Base-by-base conservation (phyloP, 2,113 vertebrate species). In the Cheilinus undulatus region DNA sequence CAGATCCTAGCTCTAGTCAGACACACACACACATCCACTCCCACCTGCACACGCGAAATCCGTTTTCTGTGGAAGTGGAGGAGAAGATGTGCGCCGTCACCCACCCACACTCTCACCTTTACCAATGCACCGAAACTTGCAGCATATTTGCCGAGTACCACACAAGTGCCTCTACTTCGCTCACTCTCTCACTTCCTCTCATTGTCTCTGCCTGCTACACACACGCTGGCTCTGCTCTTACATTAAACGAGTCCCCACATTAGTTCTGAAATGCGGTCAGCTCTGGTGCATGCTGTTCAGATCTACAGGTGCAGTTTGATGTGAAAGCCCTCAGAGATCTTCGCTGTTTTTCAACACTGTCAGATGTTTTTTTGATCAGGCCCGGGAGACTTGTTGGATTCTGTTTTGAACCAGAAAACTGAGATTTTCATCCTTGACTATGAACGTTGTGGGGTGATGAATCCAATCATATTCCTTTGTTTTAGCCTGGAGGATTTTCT, bases 41-140 rank as follows among this genome's bases (percentile, higher is more conserved):
- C 64, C 52, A 69, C 75, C 34, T 78, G 27, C 77, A 77, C 62
- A 64, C 45, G 46, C 54, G 59, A 50, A 40, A 54, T 51, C 32
- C 5, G 51, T 65, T 75, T 77, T 76, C 77, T 77, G 53, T 27
- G 30, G 69, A 43, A 19, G 54, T 67, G 74, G 61, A 76, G 59
- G 76, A 76, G 65, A 79, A 42, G 69, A 78, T 83, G 76, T 73
- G 69, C 19, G 50, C 43, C 46, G 57, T 80, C 84, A 87, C 86
- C 79, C 84, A 46, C 85, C 91, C 80, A 88, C 86, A 54, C 69
- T 42, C 57, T 85, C 69, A 88, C 89, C 86, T 86, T 80, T 74
- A 80, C 76, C 72, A 76, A 72, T 78, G 67, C 73, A 72, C 73
- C 82, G 64, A 83, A 87, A 83, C 60, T 69, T 66, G 38, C 70